Conservation (phyloP, 2,888 invertebrate species). For the Carcina quercana region DNA sequence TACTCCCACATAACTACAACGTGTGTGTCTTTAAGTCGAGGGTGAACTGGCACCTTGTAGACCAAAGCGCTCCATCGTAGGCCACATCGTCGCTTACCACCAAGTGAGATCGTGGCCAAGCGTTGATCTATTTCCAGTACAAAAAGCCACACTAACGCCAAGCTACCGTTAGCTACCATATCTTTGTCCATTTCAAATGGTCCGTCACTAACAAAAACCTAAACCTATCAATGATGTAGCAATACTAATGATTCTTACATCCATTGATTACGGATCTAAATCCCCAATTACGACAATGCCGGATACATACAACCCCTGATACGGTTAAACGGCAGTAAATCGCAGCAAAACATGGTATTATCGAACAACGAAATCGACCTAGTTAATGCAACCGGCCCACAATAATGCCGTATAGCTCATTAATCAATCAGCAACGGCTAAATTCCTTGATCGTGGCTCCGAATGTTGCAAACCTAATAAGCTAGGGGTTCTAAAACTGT, state of each 20-base stretch:
- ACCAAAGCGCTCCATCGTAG: too few species aligned
- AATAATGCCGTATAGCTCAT: slow-evolving; percentile 31
- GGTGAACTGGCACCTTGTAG: too few species aligned
- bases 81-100: too few species aligned
- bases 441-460: slow-evolving; percentile 35
- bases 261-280: slow-evolving; percentile 1
- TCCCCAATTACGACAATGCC: slow-evolving; percentile 15
- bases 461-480: slow-evolving; percentile 38
- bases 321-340: slow-evolving; percentile 18
- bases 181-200: too few species aligned
- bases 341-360: slow-evolving; percentile 31
- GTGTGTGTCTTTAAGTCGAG: too few species aligned
- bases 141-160: too few species aligned
- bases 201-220: too few species aligned
- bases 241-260: slow-evolving; percentile 5
- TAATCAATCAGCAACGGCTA: slow-evolving; percentile 35
- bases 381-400: slow-evolving; percentile 33
- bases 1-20: too few species aligned
- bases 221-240: background rate
- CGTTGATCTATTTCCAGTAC: too few species aligned
- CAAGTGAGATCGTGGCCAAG: too few species aligned
- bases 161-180: too few species aligned
- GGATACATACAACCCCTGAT: slow-evolving; percentile 22
- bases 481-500: too few species aligned
- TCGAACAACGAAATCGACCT: slow-evolving; percentile 37